Conservation (phyloP, 2,113 vertebrate species). For the Casuarius casuarius region DNA sequence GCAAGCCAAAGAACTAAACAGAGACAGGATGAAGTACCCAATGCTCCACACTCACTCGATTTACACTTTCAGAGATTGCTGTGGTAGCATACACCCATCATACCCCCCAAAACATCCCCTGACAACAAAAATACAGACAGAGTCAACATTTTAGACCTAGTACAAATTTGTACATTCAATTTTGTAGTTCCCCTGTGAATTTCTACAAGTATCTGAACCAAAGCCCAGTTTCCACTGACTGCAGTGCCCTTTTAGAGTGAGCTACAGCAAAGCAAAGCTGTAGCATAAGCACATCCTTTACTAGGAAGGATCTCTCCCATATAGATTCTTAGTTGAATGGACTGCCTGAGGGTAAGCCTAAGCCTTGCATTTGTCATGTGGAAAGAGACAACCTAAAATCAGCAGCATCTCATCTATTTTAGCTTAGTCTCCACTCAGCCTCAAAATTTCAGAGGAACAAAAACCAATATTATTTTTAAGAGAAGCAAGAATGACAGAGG, state of each 20-base stretch:
- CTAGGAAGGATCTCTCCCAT: not conserved
- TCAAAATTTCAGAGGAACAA: not conserved
- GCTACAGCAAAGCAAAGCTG: not conserved
- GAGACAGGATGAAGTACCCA: not conserved
- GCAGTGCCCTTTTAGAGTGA: accelerated
- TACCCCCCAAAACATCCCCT: not conserved
- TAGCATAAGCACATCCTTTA: not conserved
- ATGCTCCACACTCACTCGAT: not conserved
- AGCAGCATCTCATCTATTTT: not conserved
- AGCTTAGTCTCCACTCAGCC: not conserved
- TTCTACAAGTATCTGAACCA: not conserved
- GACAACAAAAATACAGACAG: not conserved
- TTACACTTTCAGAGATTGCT: not conserved
- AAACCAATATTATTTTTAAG: not conserved
- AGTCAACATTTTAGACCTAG: not conserved
- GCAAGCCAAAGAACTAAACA: not conserved
- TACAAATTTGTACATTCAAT: not conserved
- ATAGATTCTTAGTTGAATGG: not conserved
- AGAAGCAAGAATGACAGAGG: not conserved
- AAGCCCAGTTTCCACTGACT: not conserved
- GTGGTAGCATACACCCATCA: not conserved
- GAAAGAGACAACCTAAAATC: not conserved
- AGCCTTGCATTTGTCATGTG: not conserved
- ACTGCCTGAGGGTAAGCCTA: not conserved
- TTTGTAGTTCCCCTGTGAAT: not conserved